Base-by-base conservation (phyloP, 2,888 invertebrate genomes). In the Timema podura region DNA sequence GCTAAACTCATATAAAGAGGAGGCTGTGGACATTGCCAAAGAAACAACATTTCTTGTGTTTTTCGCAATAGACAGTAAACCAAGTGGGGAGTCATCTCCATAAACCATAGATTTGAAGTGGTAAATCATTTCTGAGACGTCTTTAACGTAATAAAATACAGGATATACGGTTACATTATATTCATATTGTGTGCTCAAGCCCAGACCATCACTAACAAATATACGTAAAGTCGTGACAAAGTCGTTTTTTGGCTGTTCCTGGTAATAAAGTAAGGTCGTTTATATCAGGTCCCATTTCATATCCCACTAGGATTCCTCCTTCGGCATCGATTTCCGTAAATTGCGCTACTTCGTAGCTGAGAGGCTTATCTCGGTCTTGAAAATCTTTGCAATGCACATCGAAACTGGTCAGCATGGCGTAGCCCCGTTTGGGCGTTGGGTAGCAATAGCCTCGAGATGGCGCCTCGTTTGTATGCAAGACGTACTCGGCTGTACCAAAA, bases 231-330 rank as follows among this genome's bases (percentile, higher is more conserved):
- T 44, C 13, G 61, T 61, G 30, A 61, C 10, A 61, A 45, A 61
- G 61, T 61, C 16, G 13, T 44, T 61, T 61, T 45, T 61, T 13
- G 61, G 13, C 16, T 13, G 0, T 61, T 15, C 61, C 61, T 61
- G 61, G 44, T 9, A 7, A 5, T 30, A 61, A 61, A 8, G 13
- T 30, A 45, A 61, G 30, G 61, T 61, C 61, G 13, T 61, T 13
- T 61, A 61, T 61, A 13, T 61, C 44, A 8, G 61, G 44, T 6
- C 61, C 44, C 44, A 61, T 61, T 30, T 61, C 61, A 61, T 61
- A 61, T 45, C 61, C 61, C 6, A 61, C 61, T 9, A 61, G 44
- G 10, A 61, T 61, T 61, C 61, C 61, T 61, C 16, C 45, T 9
- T 44, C 15, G 9, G 30, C 30, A 1, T 61, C 61, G 5, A 13